Base-by-base conservation (phyloP, 2,888 invertebrate species). In the Phengaris alcon region DNA sequence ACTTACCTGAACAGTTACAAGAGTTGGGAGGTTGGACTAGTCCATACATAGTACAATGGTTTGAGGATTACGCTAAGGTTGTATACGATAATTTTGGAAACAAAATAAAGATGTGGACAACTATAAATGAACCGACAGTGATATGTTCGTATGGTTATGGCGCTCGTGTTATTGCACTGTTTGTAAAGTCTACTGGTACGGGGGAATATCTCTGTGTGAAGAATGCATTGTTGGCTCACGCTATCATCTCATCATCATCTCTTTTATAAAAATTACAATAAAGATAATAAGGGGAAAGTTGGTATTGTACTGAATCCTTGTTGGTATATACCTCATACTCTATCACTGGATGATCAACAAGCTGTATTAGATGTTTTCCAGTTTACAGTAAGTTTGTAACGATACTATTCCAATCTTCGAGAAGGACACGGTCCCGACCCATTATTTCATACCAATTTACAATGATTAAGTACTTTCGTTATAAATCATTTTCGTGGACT, bases 51-150 rank as follows among this genome's bases (percentile, higher is more conserved):
- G 46, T 35, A 5, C 13, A 68, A 12, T 68, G 68, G 68, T 68
- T 68, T 10, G 13, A 68, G 44, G 68, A 44, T 9, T 68, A 68
- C 68, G 68, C 68, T 12, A 85, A 88, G 9, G 84, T 92, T 9
- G 79, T 93, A 7, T 94, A 88, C 76, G 80, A 85, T 3, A 82
- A 86, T 8, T 95, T 91, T 79, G 95, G 94, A 0, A 94, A 94
- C 81, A 92, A 95, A 48, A 95, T 96, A 4, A 94, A 93, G 83
- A 85, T 90, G 69, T 97, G 96, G 96, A 92, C 95, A 0, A 97
- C 96, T 0, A 93, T 97, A 76, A 97, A 97, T 83, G 97, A 97
- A 81, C 96, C 96, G 0, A 83, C 84, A 55, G 77, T 87, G 3
- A 79, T 90, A 9, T 93, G 94, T 77, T 85, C 87, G 10, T 73